Evolutionary conservation across 2,888 invertebrate species (phyloP).

Genomic region (Acutogordius australiensis): DNA sequence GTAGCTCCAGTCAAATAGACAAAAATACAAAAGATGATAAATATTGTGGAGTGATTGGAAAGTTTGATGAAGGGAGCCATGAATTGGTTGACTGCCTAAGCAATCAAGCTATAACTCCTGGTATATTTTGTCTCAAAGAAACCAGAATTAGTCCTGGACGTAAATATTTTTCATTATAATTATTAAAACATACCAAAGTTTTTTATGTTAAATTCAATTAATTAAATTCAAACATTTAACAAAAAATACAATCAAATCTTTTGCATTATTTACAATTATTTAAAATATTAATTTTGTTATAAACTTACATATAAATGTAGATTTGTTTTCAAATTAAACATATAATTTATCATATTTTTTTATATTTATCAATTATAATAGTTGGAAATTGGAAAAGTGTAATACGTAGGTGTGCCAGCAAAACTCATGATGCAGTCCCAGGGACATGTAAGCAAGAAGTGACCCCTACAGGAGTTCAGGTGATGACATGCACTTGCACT

Average conservation of each 20-base stretch:
- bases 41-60: neutral
- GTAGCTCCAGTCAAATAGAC: neutral
- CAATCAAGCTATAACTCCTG: neutral
- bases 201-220: neutral
- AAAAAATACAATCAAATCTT: neutral
- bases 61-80: neutral
- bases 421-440: neutral
- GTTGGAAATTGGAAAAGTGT: neutral
- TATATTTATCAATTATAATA: too few species aligned
- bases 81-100: neutral
- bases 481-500: neutral
- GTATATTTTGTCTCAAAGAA: conserved; percentile 6
- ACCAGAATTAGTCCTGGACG: neutral
- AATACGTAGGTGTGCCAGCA: neutral
- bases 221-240: neutral
- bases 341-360: too few species aligned
- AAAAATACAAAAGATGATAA: neutral
- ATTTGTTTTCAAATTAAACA: too few species aligned
- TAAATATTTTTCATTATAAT: neutral
- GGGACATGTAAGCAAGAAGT: neutral
- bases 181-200: neutral
- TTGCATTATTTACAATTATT: neutral
- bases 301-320: neutral
- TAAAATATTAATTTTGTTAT: too few species aligned
- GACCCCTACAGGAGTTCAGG: neutral